Evolutionary conservation across 2,888 invertebrate genomes (phyloP), one percentile per base, ranked within the genome.

Genomic region (Phengaris alcon): DNA sequence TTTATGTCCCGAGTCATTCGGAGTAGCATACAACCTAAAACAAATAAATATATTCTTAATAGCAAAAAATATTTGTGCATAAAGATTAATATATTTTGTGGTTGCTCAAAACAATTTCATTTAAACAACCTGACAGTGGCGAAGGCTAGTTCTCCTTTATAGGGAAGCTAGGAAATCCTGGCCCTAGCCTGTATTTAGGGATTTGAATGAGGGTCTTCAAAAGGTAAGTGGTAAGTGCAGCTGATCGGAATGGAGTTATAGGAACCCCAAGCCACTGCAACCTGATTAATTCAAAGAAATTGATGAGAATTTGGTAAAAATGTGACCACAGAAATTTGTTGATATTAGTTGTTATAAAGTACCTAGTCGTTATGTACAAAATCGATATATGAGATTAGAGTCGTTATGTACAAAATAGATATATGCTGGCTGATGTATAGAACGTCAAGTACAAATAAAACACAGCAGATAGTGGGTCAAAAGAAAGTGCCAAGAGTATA

Each of bases 1-100:
- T 77, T 83, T 87, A 77, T 85, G 82, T 6, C 92, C 92, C 0
- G 90, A 88, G 77, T 92, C 92, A 2, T 85, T 81, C 3, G 88
- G 88, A 44, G 85, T 77, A 79, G 76, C 82, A 77, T 79, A 88
- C 77, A 92, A 85, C 91, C 93, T 93, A 82, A 0, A 73, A 79
- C 75, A 78, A 82, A 44, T 75, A 57, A 68, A 68, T 22, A 22
- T 12, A 35, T 48, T 68, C 70, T 64, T 35, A 46, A 13, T 64
- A 35, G 12, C 22, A 22, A 59, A 10, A 59, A 59, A 22, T 22
- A 22, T 22, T 2, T 57, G 8, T 22, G 1, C 10, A 22, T 57
- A 9, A 7, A 8, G 6, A 10, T 9, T 10, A 22, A 22, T 15
- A 10, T 22, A 59, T 9, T 22, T 8, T 48, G 7, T 6, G 6